A percentile compares a stretch with the other conserved stretches of the same genome.
phyloP scores from a whole-genome alignment of 2,888 invertebrate genomes.

The Mycalesis mineus region DNA sequence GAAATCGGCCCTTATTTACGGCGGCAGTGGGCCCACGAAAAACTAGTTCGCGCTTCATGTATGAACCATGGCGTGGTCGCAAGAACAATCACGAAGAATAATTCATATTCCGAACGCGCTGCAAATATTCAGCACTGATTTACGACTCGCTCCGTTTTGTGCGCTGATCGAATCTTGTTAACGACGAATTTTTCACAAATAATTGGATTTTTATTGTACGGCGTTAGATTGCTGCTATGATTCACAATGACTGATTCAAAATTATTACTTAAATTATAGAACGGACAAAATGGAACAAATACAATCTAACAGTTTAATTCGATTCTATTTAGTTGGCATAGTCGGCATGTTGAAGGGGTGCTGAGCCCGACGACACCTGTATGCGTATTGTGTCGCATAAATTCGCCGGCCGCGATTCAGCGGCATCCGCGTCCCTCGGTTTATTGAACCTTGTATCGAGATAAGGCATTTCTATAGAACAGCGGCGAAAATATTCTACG shows the following conservation, averaged over 20 bases:
- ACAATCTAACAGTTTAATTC: constrained; percentile 16
- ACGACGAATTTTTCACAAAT: constrained; percentile 72
- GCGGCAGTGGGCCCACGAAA: constrained; percentile 53
- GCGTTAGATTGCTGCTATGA: constrained; percentile 8
- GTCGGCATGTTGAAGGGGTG: constrained; percentile 65
- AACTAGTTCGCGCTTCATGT: constrained; percentile 77
- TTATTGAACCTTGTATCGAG: constrained; percentile 67
- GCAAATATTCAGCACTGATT: constrained; percentile 70
- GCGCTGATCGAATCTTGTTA: constrained; percentile 50
- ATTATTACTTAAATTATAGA: neutral
- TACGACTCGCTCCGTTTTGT: constrained; percentile 61
- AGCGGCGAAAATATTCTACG: constrained; percentile 56
- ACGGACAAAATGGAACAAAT: neutral
- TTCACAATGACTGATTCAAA: neutral
- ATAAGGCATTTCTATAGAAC: constrained; percentile 49
- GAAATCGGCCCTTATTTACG: constrained; percentile 60
- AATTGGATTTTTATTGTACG: constrained; percentile 71
- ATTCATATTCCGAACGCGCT: constrained; percentile 77
- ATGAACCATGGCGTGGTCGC: constrained; percentile 75
- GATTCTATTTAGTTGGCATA: constrained; percentile 63
- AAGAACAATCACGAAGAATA: constrained; percentile 75
- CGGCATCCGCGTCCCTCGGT: constrained; percentile 50
- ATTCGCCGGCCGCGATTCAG: constrained; percentile 61
- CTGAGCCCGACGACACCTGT: constrained; percentile 68
- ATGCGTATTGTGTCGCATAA: constrained; percentile 74